Base-by-base conservation (phyloP, 2,113 vertebrate species). In the Dolichallabes microphthalmus region DNA sequence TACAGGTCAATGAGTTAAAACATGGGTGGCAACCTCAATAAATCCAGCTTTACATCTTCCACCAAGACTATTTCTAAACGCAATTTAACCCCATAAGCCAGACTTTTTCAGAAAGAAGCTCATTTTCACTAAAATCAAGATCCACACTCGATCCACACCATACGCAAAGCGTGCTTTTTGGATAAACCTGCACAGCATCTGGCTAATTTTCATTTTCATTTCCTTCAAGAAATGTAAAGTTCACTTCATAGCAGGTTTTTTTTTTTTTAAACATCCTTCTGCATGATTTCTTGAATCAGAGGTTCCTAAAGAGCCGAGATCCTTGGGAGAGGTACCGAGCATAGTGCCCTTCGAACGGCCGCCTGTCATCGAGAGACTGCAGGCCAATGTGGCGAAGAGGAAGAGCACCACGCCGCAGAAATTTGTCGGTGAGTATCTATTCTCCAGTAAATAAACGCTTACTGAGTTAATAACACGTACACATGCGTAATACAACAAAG, bases 361-460 rank as follows among this genome's bases (percentile, higher is more conserved):
- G 71, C 97, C 98, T 89, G 97, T 98, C 91, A 98, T 98, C 93
- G 98, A 99, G 94, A 96, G 97, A 92, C 93, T 99, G 91, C 96
- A 97, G 69, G 97, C 95, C 93, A 98, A 95, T 88, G 95, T 99
- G 93, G 97, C 97, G 94, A 99, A 99, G 92, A 96, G 98, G 94
- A 99, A 99, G 96, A 99, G 98, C 94, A 98, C 97, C 93, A 98
- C 96, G 76, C 98, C 98, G 89, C 98, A 99, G 93, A 99, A 99
- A 93, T 99, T 99, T 96, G 96, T 99, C 92, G 98, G 98, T 99
- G 94, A 96, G 76, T 79, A 25, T 39, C 55, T 32, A 17, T 57
- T 32, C 27, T 77, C 53, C 75, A 30, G n/a, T 2, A 27, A 11
- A 12, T 4, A 55, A 55, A 30, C 8, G 15, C 74, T 55, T 17